Conservation (phyloP, 92 coral and sea anemone genomes). For the Montipora capitata region DNA sequence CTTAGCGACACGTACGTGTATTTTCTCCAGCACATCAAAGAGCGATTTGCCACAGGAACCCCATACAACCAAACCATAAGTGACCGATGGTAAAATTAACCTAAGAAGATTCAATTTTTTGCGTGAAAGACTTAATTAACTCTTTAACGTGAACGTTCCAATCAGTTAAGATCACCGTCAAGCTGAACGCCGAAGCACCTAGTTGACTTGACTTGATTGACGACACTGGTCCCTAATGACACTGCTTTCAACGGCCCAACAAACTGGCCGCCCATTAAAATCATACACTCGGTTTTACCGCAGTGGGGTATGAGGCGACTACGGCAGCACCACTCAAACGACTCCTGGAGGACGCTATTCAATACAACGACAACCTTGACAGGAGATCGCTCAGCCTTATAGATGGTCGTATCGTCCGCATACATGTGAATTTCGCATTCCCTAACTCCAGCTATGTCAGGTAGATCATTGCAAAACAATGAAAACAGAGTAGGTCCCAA, state of each 20-base stretch:
- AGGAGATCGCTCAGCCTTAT: slow-evolving; percentile 34
- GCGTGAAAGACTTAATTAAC: slow-evolving; percentile 16
- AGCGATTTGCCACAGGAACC: no score
- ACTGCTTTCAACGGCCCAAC: slow-evolving; percentile 4
- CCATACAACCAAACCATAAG: no score
- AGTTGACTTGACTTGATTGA: slow-evolving; percentile 18
- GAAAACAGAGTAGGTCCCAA: slow-evolving; percentile 33
- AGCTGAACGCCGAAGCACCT: slow-evolving; percentile 51
- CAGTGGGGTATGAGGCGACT: slow-evolving; percentile 28
- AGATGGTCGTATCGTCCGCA: slow-evolving; percentile 56
- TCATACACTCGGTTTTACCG: slow-evolving; percentile 40
- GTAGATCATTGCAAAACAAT: background rate
- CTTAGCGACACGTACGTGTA: background rate
- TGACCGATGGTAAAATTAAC: no score
- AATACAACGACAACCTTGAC: slow-evolving; percentile 9
- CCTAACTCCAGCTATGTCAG: background rate
- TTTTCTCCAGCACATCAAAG: no score
- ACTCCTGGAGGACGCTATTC: slow-evolving; percentile 8
- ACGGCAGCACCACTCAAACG: slow-evolving; percentile 46
- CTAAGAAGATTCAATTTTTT: no score
- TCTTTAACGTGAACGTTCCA: slow-evolving; percentile 45
- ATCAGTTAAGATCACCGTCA: slow-evolving; percentile 34
- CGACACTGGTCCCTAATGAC: slow-evolving; percentile 20
- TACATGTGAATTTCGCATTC: slow-evolving; percentile 44
- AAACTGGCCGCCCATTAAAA: slow-evolving; percentile 36